Evolutionary conservation across 1,140 invertebrate genomes (phyloP), one percentile per base, ranked within the genome.

Genomic region (Diachasma alloeum): DNA sequence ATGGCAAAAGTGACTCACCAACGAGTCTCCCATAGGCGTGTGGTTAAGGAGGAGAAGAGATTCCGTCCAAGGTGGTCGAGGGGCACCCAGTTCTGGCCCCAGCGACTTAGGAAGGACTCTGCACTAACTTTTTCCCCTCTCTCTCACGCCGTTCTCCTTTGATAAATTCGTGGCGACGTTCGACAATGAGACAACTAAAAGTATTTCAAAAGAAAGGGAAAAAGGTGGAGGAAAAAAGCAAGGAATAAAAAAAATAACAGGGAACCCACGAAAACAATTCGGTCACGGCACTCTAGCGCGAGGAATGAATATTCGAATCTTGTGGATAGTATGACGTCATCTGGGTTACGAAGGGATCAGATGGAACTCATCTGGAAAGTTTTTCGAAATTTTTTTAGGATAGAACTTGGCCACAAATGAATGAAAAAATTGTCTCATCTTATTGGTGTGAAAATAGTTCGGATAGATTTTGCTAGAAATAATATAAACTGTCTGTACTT

Each of bases 1-100:
- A 66, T 17, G 42, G 37, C 78, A 76, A 72, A 77, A 85, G 84
- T 87, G 86, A 87, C 85, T 88, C 86, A 87, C 82, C 84, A 81
- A 81, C 81, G 80, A 76, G 80, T 79, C 77, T 70, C 70, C 77
- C 71, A 77, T 78, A 80, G 81, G 37, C 68, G 37, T 76, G 69
- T 78, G 78, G 80, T 72, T 79, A 79, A 76, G 79, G 80, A 75
- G 44, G 26, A 48, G 74, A 69, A 42, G 39, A 71, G 26, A 36
- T 84, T 83, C 82, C 81, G 82, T 83, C 83, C 83, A 86, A 86
- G 85, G 85, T 86, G 78, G 67, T 74, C 77, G 53, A 71, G 56
- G 4, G n/a, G 48, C 15, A 9, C 66, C 31, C 19, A 36, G 36
- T 3, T 68, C 17, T 37, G 31, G 36, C 15, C 66, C 39, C 17